phyloP scores from a whole-genome alignment of 2,113 vertebrate genomes.

The Arizona elegans region DNA sequence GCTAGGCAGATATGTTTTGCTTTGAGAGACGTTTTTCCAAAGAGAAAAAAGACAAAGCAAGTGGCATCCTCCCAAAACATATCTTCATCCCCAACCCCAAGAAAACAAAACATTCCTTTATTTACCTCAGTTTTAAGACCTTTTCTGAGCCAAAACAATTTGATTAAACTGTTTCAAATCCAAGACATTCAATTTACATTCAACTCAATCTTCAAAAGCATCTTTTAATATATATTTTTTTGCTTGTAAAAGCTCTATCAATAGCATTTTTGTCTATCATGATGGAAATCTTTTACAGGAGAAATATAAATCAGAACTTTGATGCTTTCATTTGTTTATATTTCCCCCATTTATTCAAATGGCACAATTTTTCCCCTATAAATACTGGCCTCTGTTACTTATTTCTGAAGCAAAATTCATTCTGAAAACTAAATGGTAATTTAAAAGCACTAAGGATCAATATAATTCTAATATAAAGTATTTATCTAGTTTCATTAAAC shows the following conservation, averaged over 20 bases:
- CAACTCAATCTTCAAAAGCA: not conserved
- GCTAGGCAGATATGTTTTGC: not conserved
- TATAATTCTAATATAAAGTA: conserved; percentile 28
- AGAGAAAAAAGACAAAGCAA: not conserved
- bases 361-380: not conserved
- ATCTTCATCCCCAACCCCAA: not conserved
- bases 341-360: conserved; percentile 16
- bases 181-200: not conserved
- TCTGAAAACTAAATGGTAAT: conserved; percentile 18
- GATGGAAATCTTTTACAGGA: not conserved
- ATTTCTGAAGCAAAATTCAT: conserved; percentile 24
- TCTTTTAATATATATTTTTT: not conserved
- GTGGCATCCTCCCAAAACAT: no score
- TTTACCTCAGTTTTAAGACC: no score
- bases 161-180: not conserved
- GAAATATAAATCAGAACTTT: not conserved
- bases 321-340: not conserved
- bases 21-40: not conserved
- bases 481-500: conserved; percentile 5
- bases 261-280: not conserved
- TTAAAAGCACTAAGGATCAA: conserved; percentile 29
- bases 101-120: not conserved
- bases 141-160: not conserved
- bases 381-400: not conserved
- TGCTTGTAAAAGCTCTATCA: not conserved